These are phyloP conservation scores for Athene cunicularia DNA, from an alignment of 2,113 vertebrate genomes.

Conservation along the genomic window DNA sequence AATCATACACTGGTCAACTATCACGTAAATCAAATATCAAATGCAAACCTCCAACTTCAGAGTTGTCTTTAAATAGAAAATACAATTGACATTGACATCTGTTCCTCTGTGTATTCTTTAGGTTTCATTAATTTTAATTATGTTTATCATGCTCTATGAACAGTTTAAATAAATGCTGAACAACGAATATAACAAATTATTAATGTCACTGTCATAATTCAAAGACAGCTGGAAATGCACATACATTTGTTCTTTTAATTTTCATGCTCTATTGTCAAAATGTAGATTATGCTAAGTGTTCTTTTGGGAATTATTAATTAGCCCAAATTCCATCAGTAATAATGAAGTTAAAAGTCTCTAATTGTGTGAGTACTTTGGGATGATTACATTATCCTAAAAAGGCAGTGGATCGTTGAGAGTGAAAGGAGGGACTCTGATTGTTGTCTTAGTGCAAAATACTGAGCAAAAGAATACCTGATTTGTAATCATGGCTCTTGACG, in stretches of 20 bases:
- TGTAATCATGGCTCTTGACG: not conserved
- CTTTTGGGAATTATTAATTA: conserved; percentile 21
- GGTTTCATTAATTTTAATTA: conserved; percentile 64
- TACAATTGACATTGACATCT: not conserved
- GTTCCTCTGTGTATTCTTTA: conserved; percentile 3
- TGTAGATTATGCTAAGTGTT: conserved; percentile 23
- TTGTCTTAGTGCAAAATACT: not conserved
- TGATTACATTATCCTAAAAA: not conserved
- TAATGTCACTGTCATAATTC: conserved; percentile 34
- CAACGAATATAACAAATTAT: conserved; percentile 31
- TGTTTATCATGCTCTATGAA: conserved; percentile 16
- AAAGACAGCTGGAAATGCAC: not conserved
- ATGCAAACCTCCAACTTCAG: not conserved
- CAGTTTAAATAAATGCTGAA: conserved; percentile 43
- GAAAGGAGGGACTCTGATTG: not conserved
- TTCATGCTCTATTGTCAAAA: conserved; percentile 39
- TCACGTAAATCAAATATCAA: not conserved
- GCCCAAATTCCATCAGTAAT: not conserved
- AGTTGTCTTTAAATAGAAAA: not conserved
- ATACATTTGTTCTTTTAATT: conserved; percentile 43
- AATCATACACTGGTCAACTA: not conserved
- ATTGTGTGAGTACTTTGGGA: not conserved
- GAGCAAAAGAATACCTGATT: not conserved
- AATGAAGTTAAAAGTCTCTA: conserved; percentile 24
- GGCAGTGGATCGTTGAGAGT: not conserved